A percentile compares a stretch with the other conserved stretches of the same genome.
phyloP scores from a whole-genome alignment of 1,140 invertebrate species.

The Cydia pomonella region DNA sequence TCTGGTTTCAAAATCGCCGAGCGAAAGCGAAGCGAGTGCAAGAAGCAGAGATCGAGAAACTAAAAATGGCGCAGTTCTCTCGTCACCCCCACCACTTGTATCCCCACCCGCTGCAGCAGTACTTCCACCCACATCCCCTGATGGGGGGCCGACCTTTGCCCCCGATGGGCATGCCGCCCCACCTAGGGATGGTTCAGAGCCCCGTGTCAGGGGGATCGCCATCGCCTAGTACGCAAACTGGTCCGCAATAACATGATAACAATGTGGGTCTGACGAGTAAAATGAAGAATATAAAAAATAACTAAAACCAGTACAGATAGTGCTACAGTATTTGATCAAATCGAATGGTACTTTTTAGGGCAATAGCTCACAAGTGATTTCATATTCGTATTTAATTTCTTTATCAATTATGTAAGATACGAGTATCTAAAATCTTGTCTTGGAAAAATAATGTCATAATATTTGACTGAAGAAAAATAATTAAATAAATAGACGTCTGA shows the following conservation, averaged over 20 bases:
- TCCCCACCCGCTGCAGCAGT: constrained; percentile 74
- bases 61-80: constrained; percentile 87
- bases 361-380: too few relatives aligned
- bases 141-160: constrained; percentile 69
- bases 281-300: background rate
- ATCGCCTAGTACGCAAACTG: constrained; percentile 61
- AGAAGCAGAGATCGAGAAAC: constrained; percentile 95
- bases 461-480: background rate
- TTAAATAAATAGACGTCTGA: background rate
- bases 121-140: constrained; percentile 73
- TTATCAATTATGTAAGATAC: background rate
- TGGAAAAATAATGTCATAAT: background rate
- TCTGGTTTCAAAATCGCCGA: constrained; percentile 98
- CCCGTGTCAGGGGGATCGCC: constrained; percentile 62
- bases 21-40: constrained; percentile 97
- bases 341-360: too few relatives aligned
- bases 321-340: background rate
- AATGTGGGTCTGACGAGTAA: constrained; percentile 35
- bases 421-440: background rate
- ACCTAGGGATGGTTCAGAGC: constrained; percentile 69
- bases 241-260: constrained; percentile 38
- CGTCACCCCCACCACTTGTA: constrained; percentile 77
- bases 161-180: constrained; percentile 66
- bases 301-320: background rate
- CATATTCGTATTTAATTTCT: too few relatives aligned